Base-by-base conservation (phyloP, 1,140 invertebrate genomes). In the Hycleus cichorii region DNA sequence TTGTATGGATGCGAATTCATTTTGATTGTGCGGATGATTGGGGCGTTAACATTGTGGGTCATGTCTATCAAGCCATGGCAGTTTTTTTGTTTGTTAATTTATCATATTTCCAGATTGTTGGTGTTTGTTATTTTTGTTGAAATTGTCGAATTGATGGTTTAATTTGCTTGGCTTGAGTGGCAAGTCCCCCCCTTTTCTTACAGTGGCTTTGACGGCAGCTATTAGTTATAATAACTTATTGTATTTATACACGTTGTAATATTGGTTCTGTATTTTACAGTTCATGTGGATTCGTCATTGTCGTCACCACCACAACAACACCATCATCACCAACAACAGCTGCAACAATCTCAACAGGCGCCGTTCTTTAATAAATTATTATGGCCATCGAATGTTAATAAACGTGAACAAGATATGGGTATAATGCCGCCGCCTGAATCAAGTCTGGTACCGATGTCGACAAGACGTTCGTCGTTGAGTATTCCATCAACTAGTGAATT, bases 371-470 rank as follows among this genome's bases (percentile, higher is more conserved):
- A 67, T 49, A 70, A 70, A 49, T 66, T 76, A 67, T 59, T 76
- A 65, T 76, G 77, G 77, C 52, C 49, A 24, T 42, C 60, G 9
- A 40, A 57, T n/a, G 50, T 69, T 45, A 68, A 44, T 39, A 72
- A 77, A 62, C 72, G 74, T 12, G 77, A 78, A 62, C 74, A 78
- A 62, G 76, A 77, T 56, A 69, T 76, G 56, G 77, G 74, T 24
- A 83, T 85, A 78, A 82, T 83, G 78, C 83, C 82, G 48, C 83
- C 83, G 25, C 79, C 80, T 32, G 76, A 79, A 27, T 76, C 76
- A 24, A 79, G 71, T 50, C 64, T 77, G 51, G 75, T 79, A 47
- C 77, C 77, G 11, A 68, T 78, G 52, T 76, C 80, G 39, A 71
- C 77, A 39, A 75, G 82, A 24, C 75, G 82, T 1, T 76, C 81